phyloP scores from a whole-genome alignment of 1,140 invertebrate species.

The Euglossa dilemma region DNA sequence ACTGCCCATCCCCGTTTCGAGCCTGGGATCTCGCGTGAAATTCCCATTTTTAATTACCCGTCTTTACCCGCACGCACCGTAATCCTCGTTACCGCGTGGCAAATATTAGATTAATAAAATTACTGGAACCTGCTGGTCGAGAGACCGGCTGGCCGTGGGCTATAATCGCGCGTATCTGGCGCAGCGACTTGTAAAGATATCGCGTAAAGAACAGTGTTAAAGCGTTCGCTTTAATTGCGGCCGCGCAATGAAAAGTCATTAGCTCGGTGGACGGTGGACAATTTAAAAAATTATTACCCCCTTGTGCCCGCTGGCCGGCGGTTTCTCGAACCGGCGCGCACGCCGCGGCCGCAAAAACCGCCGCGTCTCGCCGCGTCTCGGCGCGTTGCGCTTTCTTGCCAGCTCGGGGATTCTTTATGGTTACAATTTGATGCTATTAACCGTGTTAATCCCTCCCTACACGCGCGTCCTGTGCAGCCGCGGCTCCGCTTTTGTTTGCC shows the following conservation, averaged over 20 bases:
- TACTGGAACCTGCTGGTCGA: not conserved
- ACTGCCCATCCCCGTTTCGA: not conserved
- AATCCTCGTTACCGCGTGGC: not conserved
- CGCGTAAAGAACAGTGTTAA: not conserved
- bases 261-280: not conserved
- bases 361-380: not conserved
- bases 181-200: conserved; percentile 1
- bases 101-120: not conserved
- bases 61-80: no score
- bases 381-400: not conserved
- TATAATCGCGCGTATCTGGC: not conserved
- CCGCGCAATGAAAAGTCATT: conserved; percentile 14
- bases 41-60: not conserved
- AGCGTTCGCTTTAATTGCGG: conserved; percentile 20
- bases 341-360: not conserved
- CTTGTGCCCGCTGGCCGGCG: not conserved
- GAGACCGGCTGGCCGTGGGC: not conserved
- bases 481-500: conserved; percentile 5
- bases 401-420: conserved; percentile 6
- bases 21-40: not conserved
- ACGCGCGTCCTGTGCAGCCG: not conserved
- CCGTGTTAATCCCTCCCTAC: conserved; percentile 9
- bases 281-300: conserved; percentile 18
- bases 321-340: not conserved
- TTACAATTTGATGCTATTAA: conserved; percentile 47